Percentiles rank a stretch among this genome's conserved stretches.
Conservation (phyloP, 2,888 invertebrate species). For the Enchytraeus crypticus region DNA sequence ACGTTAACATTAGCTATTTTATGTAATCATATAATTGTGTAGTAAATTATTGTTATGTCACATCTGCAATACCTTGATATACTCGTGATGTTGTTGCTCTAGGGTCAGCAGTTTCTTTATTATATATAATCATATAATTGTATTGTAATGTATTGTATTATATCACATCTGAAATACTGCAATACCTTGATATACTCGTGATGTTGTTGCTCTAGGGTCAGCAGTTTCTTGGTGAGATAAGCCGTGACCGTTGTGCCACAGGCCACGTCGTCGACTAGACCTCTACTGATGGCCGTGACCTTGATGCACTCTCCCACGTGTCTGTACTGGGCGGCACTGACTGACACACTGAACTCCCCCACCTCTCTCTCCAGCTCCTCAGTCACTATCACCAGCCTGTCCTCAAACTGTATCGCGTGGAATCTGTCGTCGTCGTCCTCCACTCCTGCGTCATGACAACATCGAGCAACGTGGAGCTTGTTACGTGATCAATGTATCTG, state of each 20-base stretch:
- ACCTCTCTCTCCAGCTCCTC: constrained; percentile 46
- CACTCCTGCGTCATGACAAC: too few relatives aligned
- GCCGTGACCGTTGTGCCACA: constrained; percentile 48
- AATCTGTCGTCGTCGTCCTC: constrained; percentile 38
- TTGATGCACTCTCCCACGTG: neutral
- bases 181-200: constrained; percentile 49
- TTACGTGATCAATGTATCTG: too few relatives aligned
- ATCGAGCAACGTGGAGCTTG: too few relatives aligned
- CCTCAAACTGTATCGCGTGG: constrained; percentile 43
- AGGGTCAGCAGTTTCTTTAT: constrained; percentile 42
- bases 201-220: constrained; percentile 48
- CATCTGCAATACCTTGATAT: constrained; percentile 49
- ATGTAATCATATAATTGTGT: too few relatives aligned
- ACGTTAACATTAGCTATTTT: too few relatives aligned
- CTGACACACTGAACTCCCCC: constrained; percentile 44
- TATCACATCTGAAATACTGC: too few relatives aligned
- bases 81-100: constrained; percentile 49
- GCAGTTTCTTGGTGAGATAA: constrained; percentile 40
- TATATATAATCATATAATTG: too few relatives aligned
- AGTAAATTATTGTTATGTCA: too few relatives aligned
- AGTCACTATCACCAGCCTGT: constrained; percentile 43
- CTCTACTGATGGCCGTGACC: constrained; percentile 47
- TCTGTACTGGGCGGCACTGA: constrained; percentile 30
- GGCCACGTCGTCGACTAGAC: constrained; percentile 45
- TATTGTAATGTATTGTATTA: too few relatives aligned